Evolutionary conservation across 1,140 invertebrate genomes (phyloP), one percentile per base, ranked within the genome.

Genomic region (Idris sp.): DNA sequence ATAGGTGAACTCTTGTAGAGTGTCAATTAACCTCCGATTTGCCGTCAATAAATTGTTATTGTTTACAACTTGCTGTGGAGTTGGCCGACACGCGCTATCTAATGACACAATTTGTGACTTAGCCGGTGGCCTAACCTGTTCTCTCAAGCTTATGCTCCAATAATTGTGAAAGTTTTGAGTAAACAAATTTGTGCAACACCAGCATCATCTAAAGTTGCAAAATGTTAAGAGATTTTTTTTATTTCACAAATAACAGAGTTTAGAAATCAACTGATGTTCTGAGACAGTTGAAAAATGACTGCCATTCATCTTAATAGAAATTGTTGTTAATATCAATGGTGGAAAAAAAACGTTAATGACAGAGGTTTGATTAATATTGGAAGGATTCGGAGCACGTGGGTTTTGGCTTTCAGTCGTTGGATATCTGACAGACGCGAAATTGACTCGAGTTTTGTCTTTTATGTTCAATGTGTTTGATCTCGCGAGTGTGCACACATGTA

Each of bases 121-220:
- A n/a, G 4, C 58, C 10, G 31, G 30, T 19, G 26, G 16, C 11
- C 25, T 30, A 51, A 53, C 46, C 25, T 46, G 65, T 54, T 69
- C 28, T 14, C 35, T 31, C 48, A n/a, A n/a, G 54, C 65, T 40
- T 35, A 69, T 48, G 65, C 54, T 59, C 65, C 35, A 54, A 41
- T 69, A 69, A 69, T 69, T 61, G 65, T 59, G 54, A 69, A 69
- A 69, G 65, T 69, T 69, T 68, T 51, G 26, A 67, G 26, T n/a
- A n/a, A n/a, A n/a, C n/a, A 44, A 44, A 56, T 6, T 59, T 58
- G 35, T 14, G 48, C 53, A 68, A 59, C 35, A 7, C 33, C 16
- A 16, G 36, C 35, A 46, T 69, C 65, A 48, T 69, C 65, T 59
- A 30, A 71, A 61, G 48, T 68, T 68, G 36, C 53, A 30, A 58